Evolutionary conservation across 2,113 vertebrate genomes (phyloP), one percentile per base, ranked within the genome.

Genomic region (Periophthalmus modestus): DNA sequence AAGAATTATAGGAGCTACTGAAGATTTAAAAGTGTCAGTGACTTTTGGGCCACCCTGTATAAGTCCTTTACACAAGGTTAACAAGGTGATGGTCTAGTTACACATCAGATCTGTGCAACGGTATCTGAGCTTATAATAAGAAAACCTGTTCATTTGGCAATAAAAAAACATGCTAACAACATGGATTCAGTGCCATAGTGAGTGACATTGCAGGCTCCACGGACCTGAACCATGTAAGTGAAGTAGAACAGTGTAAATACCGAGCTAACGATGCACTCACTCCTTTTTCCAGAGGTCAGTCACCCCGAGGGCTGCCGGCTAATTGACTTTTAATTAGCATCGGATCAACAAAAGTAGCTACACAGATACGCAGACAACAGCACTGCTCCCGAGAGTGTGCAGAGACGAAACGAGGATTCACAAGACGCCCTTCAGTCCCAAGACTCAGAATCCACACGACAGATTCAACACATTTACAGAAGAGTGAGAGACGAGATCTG

Each of bases 321-420:
- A 92, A 93, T 93, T 92, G 87, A 83, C 89, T 90, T 89, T 91
- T 92, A 93, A 94, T 93, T 92, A 89, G 82, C 16, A 43, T 85
- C 81, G 83, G 79, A 91, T 91, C 83, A 81, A 77, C 82, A 69
- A 77, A 70, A 47, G 67, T 69, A 73, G 67, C 34, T 23, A 62
- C 24, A 2, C 75, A 74, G 83, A 67, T 65, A 65, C 18, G 34
- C 77, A 74, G 80, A 69, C 74, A 77, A 68, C 61, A 18, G 66
- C 78, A 24, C 52, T 2, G n/a, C 47, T 4, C 15, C 65, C 2
- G 70, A 23, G 13, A 24, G 4, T 2, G 15, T 9, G 69, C 65
- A 46, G 6, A 57, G 68, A 76, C 68, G 21, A n/a, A n/a, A n/a
- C n/a, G n/a, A 77, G 12, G 46, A 43, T 43, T 10, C 39, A 43